These are phyloP conservation scores for Perccottus glenii DNA, from an alignment of 2,113 vertebrate species.

Conservation along the genomic window DNA sequence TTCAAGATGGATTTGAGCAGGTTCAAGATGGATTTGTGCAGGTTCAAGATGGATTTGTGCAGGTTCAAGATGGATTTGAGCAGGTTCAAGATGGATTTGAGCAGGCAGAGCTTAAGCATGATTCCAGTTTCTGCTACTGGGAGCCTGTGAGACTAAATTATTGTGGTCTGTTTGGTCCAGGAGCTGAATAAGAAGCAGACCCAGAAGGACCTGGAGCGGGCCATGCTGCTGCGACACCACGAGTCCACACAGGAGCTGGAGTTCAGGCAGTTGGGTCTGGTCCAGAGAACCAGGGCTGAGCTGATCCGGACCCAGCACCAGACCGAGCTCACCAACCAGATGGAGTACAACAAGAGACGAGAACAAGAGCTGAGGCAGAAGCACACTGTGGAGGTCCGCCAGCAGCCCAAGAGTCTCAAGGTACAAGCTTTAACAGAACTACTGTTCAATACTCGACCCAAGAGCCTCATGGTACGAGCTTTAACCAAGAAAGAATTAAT, in stretches of 20 bases:
- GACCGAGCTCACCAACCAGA: slow-evolving; percentile 91
- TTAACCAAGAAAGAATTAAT: too few relatives aligned
- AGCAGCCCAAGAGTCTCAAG: slow-evolving; percentile 95
- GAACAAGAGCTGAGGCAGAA: slow-evolving; percentile 91
- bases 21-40: too few relatives aligned
- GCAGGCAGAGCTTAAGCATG: too few relatives aligned
- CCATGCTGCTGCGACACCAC: slow-evolving; percentile 88
- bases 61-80: too few relatives aligned
- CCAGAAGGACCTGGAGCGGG: slow-evolving; percentile 90
- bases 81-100: too few relatives aligned
- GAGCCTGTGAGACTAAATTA: neutral
- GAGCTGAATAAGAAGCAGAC: slow-evolving; percentile 95
- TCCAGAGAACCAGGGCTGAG: slow-evolving; percentile 87
- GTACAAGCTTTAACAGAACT: slow-evolving; percentile 59
- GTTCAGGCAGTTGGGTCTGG: slow-evolving; percentile 84
- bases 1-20: too few relatives aligned
- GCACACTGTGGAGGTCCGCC: slow-evolving; percentile 88
- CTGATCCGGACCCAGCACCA: slow-evolving; percentile 92
- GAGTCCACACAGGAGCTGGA: slow-evolving; percentile 91
- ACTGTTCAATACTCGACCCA: too few relatives aligned
- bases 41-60: too few relatives aligned
- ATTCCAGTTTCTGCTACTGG: neutral
- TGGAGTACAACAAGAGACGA: slow-evolving; percentile 91
- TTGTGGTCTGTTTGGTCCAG: slow-evolving; percentile 55
- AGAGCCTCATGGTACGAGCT: too few relatives aligned